These are phyloP conservation scores for Amblyjoppa fuscipennis DNA, from an alignment of 2,888 invertebrate genomes.

Conservation along the genomic window DNA sequence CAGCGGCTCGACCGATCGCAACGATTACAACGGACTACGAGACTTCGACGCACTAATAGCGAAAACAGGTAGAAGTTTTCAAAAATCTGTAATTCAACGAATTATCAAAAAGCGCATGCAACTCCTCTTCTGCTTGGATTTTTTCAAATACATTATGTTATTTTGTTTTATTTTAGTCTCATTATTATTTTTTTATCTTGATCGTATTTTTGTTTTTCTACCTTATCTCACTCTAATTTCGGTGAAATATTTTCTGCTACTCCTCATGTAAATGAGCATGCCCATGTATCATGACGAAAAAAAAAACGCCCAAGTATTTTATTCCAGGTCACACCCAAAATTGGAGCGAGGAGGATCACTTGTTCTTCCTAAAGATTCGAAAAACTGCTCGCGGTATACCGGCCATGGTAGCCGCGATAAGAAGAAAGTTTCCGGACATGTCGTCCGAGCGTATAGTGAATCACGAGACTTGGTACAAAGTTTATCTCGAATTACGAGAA, in stretches of 20 bases:
- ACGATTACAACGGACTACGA: conserved; percentile 72
- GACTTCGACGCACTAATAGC: conserved; percentile 79
- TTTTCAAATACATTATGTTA: no score
- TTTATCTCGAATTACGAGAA: conserved; percentile 84
- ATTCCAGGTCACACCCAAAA: conserved; percentile 79
- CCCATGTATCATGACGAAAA: neutral
- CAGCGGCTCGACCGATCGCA: conserved; percentile 10
- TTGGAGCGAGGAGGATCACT: conserved; percentile 82
- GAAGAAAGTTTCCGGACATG: conserved; percentile 80
- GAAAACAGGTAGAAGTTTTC: conserved; percentile 77
- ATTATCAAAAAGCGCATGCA: no score
- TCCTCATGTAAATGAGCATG: neutral
- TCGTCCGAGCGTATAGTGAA: conserved; percentile 82
- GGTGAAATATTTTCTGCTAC: no score
- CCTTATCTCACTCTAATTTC: no score
- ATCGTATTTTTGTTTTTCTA: no score
- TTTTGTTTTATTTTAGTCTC: no score
- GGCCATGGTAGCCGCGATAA: conserved; percentile 76
- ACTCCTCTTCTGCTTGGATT: neutral
- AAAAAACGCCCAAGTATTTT: neutral
- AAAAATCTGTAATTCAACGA: neutral
- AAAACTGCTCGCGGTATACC: conserved; percentile 76
- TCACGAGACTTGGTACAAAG: conserved; percentile 86
- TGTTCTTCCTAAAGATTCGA: conserved; percentile 78
- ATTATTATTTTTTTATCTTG: no score